Conservation (phyloP, 2,113 vertebrate genomes). For the Galemys pyrenaicus region DNA sequence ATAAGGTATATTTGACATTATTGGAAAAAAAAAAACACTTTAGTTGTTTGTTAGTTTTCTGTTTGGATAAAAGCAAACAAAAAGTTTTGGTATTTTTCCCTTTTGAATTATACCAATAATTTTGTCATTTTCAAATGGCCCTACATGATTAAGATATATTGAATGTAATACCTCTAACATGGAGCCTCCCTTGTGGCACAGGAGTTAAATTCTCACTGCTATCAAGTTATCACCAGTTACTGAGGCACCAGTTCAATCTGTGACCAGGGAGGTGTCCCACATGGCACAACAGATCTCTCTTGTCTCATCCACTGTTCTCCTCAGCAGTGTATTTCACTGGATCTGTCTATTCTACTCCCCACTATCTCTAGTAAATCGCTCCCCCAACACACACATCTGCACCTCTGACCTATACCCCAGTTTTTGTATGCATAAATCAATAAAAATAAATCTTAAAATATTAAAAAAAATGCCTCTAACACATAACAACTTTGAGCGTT, state of each 20-base stretch:
- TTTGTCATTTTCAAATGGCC: neutral
- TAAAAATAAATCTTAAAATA: neutral
- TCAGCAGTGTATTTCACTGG: no score
- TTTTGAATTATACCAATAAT: neutral
- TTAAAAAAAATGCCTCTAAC: neutral
- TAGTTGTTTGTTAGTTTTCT: neutral
- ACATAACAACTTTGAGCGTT: neutral
- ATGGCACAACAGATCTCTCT: no score
- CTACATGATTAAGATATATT: neutral
- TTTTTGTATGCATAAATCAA: no score
- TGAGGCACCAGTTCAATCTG: no score
- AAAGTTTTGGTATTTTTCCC: neutral
- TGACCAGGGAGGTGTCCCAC: no score
- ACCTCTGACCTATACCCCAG: no score
- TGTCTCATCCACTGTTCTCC: no score
- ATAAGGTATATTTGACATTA: neutral
- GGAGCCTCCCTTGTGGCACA: neutral
- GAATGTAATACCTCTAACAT: neutral
- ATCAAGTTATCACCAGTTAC: no score
- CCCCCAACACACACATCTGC: no score
- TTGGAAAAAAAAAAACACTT: neutral
- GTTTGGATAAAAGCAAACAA: neutral
- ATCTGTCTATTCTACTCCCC: no score
- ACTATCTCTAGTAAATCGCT: no score
- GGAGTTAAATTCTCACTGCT: no score